Evolutionary conservation across 2,797 vertebrate species (phyloP).

Genomic region (Acomys russatus): DNA sequence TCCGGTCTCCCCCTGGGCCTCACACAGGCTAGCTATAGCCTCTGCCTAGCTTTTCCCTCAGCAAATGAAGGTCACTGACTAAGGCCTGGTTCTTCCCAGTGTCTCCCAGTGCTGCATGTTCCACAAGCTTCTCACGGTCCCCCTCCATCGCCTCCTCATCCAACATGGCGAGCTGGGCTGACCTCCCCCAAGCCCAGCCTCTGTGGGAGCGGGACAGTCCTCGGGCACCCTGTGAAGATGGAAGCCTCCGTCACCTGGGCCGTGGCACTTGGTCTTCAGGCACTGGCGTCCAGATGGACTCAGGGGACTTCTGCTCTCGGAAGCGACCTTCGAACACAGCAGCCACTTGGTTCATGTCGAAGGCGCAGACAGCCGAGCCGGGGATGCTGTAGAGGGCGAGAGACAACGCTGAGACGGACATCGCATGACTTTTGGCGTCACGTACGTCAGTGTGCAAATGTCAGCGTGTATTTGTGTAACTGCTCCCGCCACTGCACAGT

Average conservation of each 20-base stretch:
- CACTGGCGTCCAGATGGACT: constrained; percentile 98
- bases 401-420: not conserved
- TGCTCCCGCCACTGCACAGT: too few relatives aligned
- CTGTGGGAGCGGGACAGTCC: not conserved
- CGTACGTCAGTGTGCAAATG: too few relatives aligned
- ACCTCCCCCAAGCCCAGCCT: not conserved
- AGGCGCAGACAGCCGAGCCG: constrained; percentile 96
- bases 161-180: not conserved
- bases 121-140: too few relatives aligned
- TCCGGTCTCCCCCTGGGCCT: not conserved
- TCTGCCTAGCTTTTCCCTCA: not conserved
- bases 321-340: constrained; percentile 96
- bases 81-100: not conserved
- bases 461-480: too few relatives aligned
- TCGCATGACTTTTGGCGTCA: too few relatives aligned
- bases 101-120: too few relatives aligned
- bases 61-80: not conserved
- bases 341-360: constrained; percentile 97
- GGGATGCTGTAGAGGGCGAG: constrained; percentile 92
- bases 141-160: not conserved
- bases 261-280: constrained; percentile 96
- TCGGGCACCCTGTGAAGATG: too few relatives aligned
- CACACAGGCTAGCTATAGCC: too few relatives aligned
- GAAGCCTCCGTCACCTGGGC: constrained; percentile 92
- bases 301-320: constrained; percentile 97